These are phyloP conservation scores for Toxostoma redivivum DNA, from an alignment of 2,113 vertebrate genomes.

Conservation along the genomic window DNA sequence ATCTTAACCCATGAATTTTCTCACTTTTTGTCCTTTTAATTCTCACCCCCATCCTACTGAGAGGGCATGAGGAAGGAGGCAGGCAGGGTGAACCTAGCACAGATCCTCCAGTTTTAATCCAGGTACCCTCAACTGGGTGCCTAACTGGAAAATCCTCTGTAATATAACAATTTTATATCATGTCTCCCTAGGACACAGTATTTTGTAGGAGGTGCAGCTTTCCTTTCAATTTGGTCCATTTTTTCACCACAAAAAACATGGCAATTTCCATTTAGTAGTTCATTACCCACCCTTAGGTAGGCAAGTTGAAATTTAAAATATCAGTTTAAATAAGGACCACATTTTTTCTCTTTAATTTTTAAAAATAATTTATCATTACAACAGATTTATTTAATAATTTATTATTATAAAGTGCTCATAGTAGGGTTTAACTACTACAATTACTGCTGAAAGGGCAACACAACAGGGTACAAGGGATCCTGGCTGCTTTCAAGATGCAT, in stretches of 20 bases:
- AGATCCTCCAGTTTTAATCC: not conserved
- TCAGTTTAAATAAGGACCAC: not conserved
- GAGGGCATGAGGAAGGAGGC: rapidly evolving
- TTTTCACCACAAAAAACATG: not conserved
- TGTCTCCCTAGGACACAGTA: not conserved
- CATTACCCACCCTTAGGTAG: not conserved
- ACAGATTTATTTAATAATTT: not conserved
- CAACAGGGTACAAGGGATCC: not conserved
- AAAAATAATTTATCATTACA: not conserved
- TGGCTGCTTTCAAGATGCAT: not conserved
- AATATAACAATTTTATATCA: not conserved
- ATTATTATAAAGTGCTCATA: not conserved
- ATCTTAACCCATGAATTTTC: not conserved
- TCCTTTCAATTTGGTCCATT: not conserved
- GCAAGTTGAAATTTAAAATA: not conserved
- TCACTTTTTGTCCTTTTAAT: not conserved
- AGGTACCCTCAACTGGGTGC: rapidly evolving
- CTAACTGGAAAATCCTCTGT: not conserved
- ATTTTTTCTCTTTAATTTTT: not conserved
- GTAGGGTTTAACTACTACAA: not conserved
- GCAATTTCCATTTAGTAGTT: not conserved
- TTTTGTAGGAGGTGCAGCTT: not conserved
- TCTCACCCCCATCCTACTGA: not conserved
- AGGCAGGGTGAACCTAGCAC: not conserved
- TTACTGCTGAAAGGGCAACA: not conserved